These are phyloP conservation scores for Dermolepida albohirtum DNA, from an alignment of 2,888 invertebrate species.

Conservation along the genomic window DNA sequence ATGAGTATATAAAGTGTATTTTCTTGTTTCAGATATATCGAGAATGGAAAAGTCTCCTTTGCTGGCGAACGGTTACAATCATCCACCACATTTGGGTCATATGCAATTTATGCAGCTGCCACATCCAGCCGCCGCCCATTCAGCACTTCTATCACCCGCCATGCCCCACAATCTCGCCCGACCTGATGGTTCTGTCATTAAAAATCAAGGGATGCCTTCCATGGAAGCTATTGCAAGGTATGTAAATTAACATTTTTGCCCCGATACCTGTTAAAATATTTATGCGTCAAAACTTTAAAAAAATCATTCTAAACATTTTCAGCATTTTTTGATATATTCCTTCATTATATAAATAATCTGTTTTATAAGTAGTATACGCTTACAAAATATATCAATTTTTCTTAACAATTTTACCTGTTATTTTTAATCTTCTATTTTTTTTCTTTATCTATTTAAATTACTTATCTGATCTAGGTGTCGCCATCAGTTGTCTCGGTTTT, in stretches of 20 bases:
- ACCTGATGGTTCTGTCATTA: conserved; percentile 86
- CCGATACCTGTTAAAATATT: too few relatives aligned
- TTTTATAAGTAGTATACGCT: too few relatives aligned
- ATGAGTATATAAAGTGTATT: not conserved
- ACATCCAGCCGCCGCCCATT: conserved; percentile 77
- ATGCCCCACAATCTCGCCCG: conserved; percentile 88
- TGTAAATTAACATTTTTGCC: conserved; percentile 51
- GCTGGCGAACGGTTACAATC: conserved; percentile 93
- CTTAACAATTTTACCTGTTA: too few relatives aligned
- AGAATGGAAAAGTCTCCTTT: conserved; percentile 92
- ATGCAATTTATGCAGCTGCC: conserved; percentile 95
- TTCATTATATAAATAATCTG: not conserved
- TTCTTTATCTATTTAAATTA: too few relatives aligned
- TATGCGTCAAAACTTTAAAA: too few relatives aligned
- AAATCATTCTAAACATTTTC: too few relatives aligned
- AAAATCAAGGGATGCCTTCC: conserved; percentile 85
- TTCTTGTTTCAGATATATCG: conserved; percentile 77
- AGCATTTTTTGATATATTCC: not conserved
- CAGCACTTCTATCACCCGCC: conserved; percentile 89
- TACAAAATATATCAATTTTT: too few relatives aligned
- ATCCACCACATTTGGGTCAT: conserved; percentile 90
- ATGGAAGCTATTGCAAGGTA: conserved; percentile 93
- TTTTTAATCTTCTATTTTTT: too few relatives aligned
- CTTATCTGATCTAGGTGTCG: too few relatives aligned
- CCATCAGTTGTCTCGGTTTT: too few relatives aligned